Evolutionary conservation across 2,113 vertebrate species (phyloP).

Genomic region (Glareola pratincola): DNA sequence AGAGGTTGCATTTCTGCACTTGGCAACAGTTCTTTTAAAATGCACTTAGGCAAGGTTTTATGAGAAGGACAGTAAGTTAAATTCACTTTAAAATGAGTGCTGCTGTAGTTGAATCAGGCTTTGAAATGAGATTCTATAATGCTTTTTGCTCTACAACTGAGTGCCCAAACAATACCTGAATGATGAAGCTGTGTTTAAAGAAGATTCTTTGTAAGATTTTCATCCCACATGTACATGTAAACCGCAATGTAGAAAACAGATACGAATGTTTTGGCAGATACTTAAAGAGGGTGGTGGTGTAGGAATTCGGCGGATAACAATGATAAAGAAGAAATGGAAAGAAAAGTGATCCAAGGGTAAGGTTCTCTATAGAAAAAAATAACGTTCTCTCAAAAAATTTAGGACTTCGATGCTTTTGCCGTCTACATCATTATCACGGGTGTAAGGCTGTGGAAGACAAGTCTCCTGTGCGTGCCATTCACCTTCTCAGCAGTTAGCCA

Average conservation of each 20-base stretch:
- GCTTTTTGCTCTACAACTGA: neutral
- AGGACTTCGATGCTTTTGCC: neutral
- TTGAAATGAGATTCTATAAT: neutral
- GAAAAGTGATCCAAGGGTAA: neutral
- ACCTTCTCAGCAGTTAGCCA: neutral
- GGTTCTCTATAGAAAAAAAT: neutral
- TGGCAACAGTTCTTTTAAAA: neutral
- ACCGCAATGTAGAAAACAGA: conserved; percentile 4
- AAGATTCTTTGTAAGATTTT: neutral
- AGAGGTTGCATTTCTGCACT: conserved; percentile 19
- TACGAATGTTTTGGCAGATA: neutral
- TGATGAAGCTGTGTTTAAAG: neutral
- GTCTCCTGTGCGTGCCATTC: neutral
- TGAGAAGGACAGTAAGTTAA: neutral
- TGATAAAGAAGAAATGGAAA: neutral
- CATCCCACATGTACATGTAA: neutral
- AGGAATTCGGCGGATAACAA: neutral
- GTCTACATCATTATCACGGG: fast-evolving
- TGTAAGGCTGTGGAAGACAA: neutral
- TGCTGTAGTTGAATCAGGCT: neutral
- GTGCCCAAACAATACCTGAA: neutral
- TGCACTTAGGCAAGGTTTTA: neutral
- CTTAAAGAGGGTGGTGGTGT: neutral
- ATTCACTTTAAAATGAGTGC: neutral
- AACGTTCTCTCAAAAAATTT: neutral